A percentile compares a stretch with the other conserved stretches of the same genome.
phyloP scores from a whole-genome alignment of 2,888 invertebrate species.

The Trissolcus japonicus region DNA sequence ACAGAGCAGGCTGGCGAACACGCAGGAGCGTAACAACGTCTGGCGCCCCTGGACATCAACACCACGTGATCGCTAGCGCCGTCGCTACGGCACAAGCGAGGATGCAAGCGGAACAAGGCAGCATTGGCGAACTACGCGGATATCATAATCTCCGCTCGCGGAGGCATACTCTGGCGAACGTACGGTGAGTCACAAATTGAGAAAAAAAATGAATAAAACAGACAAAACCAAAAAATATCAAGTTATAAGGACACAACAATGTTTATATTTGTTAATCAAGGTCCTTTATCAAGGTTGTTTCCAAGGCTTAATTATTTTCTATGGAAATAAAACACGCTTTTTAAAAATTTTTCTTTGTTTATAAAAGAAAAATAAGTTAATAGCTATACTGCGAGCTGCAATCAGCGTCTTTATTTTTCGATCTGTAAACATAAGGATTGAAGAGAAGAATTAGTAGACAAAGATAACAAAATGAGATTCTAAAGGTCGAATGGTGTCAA shows the following conservation, averaged over 20 bases:
- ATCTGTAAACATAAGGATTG: slow-evolving; percentile 14
- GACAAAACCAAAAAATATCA: too few relatives aligned
- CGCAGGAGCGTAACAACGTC: slow-evolving; percentile 74
- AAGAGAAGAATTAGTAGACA: background rate
- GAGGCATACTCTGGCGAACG: slow-evolving; percentile 92
- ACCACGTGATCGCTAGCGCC: slow-evolving; percentile 74
- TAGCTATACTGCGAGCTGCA: too few relatives aligned
- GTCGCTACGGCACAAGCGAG: slow-evolving; percentile 78
- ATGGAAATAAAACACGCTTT: too few relatives aligned
- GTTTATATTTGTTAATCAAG: too few relatives aligned
- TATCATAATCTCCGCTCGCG: slow-evolving; percentile 92
- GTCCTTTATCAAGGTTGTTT: too few relatives aligned
- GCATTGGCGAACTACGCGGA: slow-evolving; percentile 92
- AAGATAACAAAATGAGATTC: background rate
- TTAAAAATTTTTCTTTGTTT: too few relatives aligned
- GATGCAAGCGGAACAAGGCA: slow-evolving; percentile 95
- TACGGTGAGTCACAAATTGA: slow-evolving; percentile 84
- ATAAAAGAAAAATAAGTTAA: too few relatives aligned
- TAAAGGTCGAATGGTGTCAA: too few relatives aligned
- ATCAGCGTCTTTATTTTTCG: background rate
- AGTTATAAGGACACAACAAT: too few relatives aligned
- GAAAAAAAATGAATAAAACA: background rate
- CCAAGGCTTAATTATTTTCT: too few relatives aligned
- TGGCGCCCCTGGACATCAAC: slow-evolving; percentile 71
- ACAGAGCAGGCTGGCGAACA: slow-evolving; percentile 73